Evolutionary conservation across 2,888 invertebrate species (phyloP), one percentile per base, ranked within the genome.

Genomic region (Drosophila helvetica): DNA sequence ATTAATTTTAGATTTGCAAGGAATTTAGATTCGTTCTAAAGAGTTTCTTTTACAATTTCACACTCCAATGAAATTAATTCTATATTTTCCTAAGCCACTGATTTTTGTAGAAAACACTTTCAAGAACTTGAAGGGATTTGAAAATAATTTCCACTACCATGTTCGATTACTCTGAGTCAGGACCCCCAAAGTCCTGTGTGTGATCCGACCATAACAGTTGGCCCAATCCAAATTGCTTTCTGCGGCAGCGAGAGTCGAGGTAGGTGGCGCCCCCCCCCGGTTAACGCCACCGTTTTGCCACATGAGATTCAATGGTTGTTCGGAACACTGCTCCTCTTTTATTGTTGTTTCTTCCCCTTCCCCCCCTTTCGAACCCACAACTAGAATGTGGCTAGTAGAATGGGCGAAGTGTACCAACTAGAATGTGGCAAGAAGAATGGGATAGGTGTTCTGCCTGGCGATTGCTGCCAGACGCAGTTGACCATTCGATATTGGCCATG

Each of bases 241-340:
- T 57, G 48, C 45, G 54, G 68, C 56, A 68, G n/a, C 69, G 30
- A 57, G 48, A 56, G 48, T 30, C 17, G 48, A 25, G 42, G 38
- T 22, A 17, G 60, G 27, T 33, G 45, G 18, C 4, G 33, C 12
- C 38, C 33, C 12, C 38, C 33, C 12, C 25, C 56, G 43, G 22
- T 66, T 69, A 55, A 56, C 56, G 25, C 42, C 56, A 45, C 43
- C 25, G 48, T 48, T 30, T 66, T 55, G n/a, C 74, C 57, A 48
- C 67, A 74, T 54, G 67, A 67, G 48, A 65, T 53, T 57, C 71
- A 74, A 53, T 57, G 74, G 65, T 74, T 71, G 71, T 74, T 52
- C 54, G 50, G 45, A 57, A 45, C 74, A 71, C 71, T 71, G 68
- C 38, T 30, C 57, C 22, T 54, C 67, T 50, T 58, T 71, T 66